Conservation (phyloP, 1,140 invertebrate genomes). For the Eumeta japonica region DNA sequence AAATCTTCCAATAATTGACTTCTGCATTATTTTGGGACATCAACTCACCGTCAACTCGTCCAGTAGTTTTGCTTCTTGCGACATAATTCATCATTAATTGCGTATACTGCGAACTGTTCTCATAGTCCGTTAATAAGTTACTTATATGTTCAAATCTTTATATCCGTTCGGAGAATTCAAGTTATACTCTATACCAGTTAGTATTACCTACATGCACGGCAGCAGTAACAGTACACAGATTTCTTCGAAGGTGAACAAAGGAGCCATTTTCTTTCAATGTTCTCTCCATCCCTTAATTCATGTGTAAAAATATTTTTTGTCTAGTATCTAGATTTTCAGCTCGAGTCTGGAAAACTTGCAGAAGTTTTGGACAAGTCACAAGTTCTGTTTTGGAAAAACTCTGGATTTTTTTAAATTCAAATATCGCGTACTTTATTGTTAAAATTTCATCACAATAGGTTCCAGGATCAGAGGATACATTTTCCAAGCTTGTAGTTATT, state of each 20-base stretch:
- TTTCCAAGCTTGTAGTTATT: constrained; percentile 4
- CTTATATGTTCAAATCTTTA: constrained; percentile 13
- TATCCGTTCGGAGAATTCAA: constrained; percentile 1
- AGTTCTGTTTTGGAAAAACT: constrained; percentile 14
- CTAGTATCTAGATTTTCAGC: constrained; percentile 12
- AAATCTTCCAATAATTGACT: constrained; percentile 6
- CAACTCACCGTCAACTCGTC: constrained; percentile 6
- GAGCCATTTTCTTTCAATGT: constrained; percentile 14
- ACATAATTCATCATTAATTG: constrained; percentile 7
- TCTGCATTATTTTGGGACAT: constrained; percentile 6
- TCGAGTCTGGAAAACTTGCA: no score
- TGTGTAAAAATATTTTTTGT: constrained; percentile 14
- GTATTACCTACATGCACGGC: neutral
- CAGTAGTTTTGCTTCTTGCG: constrained; percentile 9
- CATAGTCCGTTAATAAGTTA: constrained; percentile 10
- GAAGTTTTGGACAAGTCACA: constrained; percentile 11
- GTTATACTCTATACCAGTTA: neutral
- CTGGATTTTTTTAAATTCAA: constrained; percentile 12
- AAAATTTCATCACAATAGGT: constrained; percentile 13
- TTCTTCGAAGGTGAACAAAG: constrained; percentile 13
- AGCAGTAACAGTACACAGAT: constrained; percentile 6
- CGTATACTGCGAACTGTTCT: constrained; percentile 9
- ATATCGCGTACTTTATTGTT: constrained; percentile 12
- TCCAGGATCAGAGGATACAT: constrained; percentile 10
- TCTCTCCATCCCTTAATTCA: constrained; percentile 13